phyloP scores from a whole-genome alignment of 2,797 vertebrate genomes.

The Astyanax mexicanus region DNA sequence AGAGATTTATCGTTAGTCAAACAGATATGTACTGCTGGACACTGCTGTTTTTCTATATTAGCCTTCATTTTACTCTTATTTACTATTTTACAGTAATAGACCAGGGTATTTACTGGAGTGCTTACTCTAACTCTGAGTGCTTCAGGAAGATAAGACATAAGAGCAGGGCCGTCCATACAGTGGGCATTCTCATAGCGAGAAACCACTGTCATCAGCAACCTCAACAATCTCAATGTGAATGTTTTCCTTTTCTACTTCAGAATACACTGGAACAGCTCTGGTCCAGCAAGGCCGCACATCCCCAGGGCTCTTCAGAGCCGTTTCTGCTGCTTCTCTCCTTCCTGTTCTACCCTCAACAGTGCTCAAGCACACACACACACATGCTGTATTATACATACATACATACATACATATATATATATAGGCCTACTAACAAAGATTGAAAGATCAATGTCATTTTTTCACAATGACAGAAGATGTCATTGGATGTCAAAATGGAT shows the following conservation, averaged over 20 bases:
- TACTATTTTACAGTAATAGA: too few species aligned
- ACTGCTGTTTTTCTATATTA: conserved; percentile 2
- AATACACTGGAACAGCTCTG: conserved; percentile 60
- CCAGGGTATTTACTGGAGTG: conserved; percentile 10
- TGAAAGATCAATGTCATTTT: conserved; percentile 9
- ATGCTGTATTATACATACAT: conserved; percentile 4
- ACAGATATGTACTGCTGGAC: conserved; percentile 12
- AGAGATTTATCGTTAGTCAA: conserved; percentile 12
- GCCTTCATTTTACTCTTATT: conserved; percentile 1
- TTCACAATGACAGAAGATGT: background rate
- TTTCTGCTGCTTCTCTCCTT: conserved; percentile 39
- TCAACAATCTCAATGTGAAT: conserved; percentile 56
- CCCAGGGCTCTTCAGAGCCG: conserved; percentile 5
- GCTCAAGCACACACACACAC: conserved; percentile 36
- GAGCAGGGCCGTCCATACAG: conserved; percentile 24
- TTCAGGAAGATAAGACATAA: conserved; percentile 26
- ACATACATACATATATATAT: background rate
- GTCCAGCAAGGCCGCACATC: conserved; percentile 18
- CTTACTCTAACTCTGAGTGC: conserved; percentile 12
- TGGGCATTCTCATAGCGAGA: conserved; percentile 19
- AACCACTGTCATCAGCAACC: conserved; percentile 29
- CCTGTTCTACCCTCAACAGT: conserved; percentile 9
- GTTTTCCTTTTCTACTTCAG: conserved; percentile 56
- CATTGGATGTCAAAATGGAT: too few species aligned
- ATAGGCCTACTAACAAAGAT: background rate